Conservation (phyloP, 2,797 vertebrate genomes). For the Urosaurus nigricauda region DNA sequence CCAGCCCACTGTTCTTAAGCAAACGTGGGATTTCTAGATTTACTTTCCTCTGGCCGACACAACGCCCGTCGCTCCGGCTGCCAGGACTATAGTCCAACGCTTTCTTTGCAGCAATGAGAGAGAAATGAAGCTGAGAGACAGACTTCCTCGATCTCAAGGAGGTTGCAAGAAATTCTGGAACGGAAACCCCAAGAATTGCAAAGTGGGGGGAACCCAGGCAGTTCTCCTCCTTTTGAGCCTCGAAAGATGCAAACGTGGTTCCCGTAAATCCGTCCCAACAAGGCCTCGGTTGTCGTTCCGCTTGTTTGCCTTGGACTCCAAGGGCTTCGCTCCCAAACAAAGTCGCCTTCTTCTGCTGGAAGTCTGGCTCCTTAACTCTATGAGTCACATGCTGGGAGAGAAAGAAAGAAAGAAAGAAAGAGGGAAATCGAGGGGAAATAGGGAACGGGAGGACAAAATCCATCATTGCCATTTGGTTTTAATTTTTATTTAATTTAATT, state of each 20-base stretch:
- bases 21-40: no score
- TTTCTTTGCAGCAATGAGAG: no score
- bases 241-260: neutral
- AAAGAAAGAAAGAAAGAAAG: neutral
- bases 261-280: neutral
- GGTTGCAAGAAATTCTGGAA: no score
- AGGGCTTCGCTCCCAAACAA: neutral
- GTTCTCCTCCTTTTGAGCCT: neutral
- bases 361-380: neutral
- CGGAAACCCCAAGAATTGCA: neutral
- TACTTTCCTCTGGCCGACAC: no score
- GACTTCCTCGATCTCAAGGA: no score
- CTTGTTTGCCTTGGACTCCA: neutral
- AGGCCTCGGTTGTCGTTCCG: neutral
- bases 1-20: neutral
- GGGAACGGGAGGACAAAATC: neutral
- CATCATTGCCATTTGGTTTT: neutral
- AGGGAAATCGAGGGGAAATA: neutral
- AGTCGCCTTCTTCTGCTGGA: neutral
- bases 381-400: no score
- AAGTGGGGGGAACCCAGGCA: neutral
- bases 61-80: no score
- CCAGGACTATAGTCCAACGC: no score
- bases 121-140: neutral
- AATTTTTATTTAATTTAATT: no score